Evolutionary conservation across 2,888 invertebrate genomes (phyloP).

Genomic region (Vanessa cardui): DNA sequence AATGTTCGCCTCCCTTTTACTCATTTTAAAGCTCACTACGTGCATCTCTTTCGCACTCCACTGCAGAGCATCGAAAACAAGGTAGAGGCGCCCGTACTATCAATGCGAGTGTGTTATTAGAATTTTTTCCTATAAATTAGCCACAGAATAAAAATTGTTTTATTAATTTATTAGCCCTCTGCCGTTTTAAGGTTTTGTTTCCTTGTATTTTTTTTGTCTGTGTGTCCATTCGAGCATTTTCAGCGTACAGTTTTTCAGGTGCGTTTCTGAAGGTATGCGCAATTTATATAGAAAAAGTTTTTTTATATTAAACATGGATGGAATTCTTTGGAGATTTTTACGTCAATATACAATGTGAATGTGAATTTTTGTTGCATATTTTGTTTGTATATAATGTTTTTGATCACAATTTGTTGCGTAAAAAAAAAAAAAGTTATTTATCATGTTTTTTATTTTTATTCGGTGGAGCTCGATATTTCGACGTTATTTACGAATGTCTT

Average conservation of each 20-base stretch:
- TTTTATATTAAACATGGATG: constrained; percentile 15
- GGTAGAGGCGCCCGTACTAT: constrained; percentile 71
- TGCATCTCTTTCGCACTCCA: constrained; percentile 66
- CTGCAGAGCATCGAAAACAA: constrained; percentile 83
- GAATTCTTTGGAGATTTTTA: constrained; percentile 15
- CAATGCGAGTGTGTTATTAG: constrained; percentile 72
- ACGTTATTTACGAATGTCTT: too few species aligned
- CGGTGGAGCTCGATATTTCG: too few species aligned
- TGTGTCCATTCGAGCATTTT: constrained; percentile 9
- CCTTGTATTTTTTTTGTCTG: constrained; percentile 15
- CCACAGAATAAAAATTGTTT: constrained; percentile 52
- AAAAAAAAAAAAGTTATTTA: not conserved
- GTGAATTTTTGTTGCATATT: not conserved
- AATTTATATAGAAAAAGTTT: constrained; percentile 22
- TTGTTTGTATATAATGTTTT: not conserved
- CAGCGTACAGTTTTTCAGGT: constrained; percentile 13
- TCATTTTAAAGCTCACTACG: constrained; percentile 47
- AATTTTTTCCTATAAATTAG: constrained; percentile 66
- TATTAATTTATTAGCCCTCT: constrained; percentile 31
- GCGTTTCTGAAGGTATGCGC: constrained; percentile 15
- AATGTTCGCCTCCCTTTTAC: constrained; percentile 60
- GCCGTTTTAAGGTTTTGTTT: constrained; percentile 15
- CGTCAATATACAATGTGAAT: not conserved
- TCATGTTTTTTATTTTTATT: too few species aligned
- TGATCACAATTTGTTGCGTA: not conserved